These are phyloP conservation scores for Alentia gelatinosa DNA, from an alignment of 2,888 invertebrate species.

Conservation along the genomic window DNA sequence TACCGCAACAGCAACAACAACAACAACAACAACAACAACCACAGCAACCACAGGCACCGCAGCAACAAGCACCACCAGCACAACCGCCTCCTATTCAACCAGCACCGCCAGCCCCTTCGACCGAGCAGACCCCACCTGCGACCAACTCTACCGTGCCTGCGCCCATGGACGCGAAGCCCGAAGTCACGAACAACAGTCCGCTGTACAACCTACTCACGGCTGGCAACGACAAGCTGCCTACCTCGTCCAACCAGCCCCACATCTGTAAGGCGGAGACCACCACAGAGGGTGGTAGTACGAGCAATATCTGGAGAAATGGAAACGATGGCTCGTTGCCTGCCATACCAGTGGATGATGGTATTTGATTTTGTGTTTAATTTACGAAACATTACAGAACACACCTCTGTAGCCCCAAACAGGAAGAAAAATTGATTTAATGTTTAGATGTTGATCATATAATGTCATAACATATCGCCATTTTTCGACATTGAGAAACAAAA, in stretches of 20 bases:
- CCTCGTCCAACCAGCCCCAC: not conserved
- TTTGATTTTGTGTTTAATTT: not conserved
- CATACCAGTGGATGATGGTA: conserved; percentile 43
- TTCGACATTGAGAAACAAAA: no score
- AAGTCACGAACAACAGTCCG: not conserved
- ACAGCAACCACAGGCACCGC: not conserved
- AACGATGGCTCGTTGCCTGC: not conserved
- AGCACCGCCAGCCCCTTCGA: not conserved
- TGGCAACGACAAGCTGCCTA: not conserved
- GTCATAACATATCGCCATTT: no score
- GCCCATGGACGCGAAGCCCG: not conserved
- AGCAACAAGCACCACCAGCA: not conserved
- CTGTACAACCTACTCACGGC: conserved; percentile 18
- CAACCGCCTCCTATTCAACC: not conserved
- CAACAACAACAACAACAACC: not conserved
- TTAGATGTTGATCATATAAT: no score
- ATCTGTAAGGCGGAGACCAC: not conserved
- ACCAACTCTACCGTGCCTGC: not conserved
- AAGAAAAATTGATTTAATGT: no score
- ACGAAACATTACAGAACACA: no score
- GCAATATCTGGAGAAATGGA: not conserved
- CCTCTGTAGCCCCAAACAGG: no score
- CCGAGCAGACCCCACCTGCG: not conserved
- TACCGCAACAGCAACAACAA: no score
- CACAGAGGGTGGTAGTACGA: not conserved